Evolutionary conservation across 2,888 invertebrate genomes (phyloP).

Genomic region (Tenthredo distinguenda): DNA sequence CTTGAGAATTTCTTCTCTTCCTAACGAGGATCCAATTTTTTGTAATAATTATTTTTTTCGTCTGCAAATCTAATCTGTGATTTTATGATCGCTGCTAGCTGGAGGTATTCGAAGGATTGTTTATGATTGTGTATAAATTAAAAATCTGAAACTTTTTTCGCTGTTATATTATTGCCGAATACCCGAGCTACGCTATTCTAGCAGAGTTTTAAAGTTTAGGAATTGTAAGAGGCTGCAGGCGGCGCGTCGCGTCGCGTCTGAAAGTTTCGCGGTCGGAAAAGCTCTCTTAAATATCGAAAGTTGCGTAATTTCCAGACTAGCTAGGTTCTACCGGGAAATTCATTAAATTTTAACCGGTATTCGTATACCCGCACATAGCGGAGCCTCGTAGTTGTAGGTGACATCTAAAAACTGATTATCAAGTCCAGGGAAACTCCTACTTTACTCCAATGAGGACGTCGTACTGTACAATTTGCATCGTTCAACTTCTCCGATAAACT

Average conservation of each 20-base stretch:
- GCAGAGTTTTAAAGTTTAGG: background rate
- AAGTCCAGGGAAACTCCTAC: constrained; percentile 24
- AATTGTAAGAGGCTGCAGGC: background rate
- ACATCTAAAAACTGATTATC: constrained; percentile 41
- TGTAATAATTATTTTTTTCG: too few relatives aligned
- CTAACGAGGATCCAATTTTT: too few relatives aligned
- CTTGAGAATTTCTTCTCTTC: too few relatives aligned
- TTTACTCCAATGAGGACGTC: background rate
- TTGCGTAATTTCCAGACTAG: background rate
- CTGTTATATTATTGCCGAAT: background rate
- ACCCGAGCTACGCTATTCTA: background rate
- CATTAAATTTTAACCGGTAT: constrained; percentile 36
- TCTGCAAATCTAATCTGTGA: too few relatives aligned
- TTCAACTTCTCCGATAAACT: constrained; percentile 24
- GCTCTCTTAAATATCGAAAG: constrained; percentile 40
- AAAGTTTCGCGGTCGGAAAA: constrained; percentile 18
- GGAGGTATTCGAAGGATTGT: background rate
- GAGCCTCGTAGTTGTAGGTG: background rate
- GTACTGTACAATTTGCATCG: constrained; percentile 1
- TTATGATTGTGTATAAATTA: background rate
- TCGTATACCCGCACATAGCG: background rate
- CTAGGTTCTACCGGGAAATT: background rate
- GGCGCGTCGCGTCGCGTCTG: background rate
- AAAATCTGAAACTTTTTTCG: background rate
- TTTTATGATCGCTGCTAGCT: too few relatives aligned